Evolutionary conservation across 2,797 vertebrate genomes (phyloP).

Genomic region (Leptatherina wallacei): DNA sequence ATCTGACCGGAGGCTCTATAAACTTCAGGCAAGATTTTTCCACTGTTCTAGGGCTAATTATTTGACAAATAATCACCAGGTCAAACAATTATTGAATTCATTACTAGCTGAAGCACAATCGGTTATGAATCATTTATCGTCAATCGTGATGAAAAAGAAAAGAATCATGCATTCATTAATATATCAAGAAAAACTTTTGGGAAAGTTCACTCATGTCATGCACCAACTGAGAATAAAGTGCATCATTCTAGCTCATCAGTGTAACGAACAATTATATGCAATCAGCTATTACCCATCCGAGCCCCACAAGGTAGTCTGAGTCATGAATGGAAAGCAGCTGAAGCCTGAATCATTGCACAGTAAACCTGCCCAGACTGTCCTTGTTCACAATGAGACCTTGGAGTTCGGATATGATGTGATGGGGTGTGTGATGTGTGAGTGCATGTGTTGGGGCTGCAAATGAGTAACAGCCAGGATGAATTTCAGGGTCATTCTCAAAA

Average conservation of each 20-base stretch:
- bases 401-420: slow-evolving; percentile 32
- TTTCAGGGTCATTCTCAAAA: slow-evolving; percentile 57
- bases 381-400: slow-evolving; percentile 63
- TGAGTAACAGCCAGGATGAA: slow-evolving; percentile 56
- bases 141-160: not conserved
- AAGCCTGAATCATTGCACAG: slow-evolving; percentile 49
- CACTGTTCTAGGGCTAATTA: not conserved
- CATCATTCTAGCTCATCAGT: not conserved
- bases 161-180: not conserved
- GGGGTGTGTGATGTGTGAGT: not conserved
- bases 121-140: not conserved
- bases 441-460: slow-evolving; percentile 10
- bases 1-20: not conserved
- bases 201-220: slow-evolving; percentile 7
- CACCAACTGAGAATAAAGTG: slow-evolving; percentile 7
- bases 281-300: slow-evolving; percentile 17
- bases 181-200: not conserved
- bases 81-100: not conserved
- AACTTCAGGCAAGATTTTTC: not conserved
- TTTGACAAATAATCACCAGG: not conserved
- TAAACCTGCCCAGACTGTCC: slow-evolving; percentile 48
- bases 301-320: slow-evolving; percentile 39
- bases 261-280: slow-evolving; percentile 9
- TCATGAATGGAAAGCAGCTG: slow-evolving; percentile 43
- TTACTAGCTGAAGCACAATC: not conserved